Evolutionary conservation across 2,888 invertebrate genomes (phyloP).

Genomic region (Plebejus melissa): DNA sequence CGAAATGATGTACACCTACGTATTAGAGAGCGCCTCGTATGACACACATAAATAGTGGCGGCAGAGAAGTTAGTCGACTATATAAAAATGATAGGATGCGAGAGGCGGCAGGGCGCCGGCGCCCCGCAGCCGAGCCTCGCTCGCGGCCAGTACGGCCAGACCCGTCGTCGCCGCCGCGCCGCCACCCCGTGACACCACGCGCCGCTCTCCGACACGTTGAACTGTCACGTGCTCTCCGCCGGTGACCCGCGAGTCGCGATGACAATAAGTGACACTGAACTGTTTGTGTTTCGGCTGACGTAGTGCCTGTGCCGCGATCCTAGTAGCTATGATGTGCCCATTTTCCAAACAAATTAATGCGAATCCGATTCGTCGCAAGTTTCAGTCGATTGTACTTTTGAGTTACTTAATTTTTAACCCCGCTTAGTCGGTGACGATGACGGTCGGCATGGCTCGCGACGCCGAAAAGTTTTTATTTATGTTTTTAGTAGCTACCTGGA

Average conservation of each 20-base stretch:
- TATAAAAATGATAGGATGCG: constrained; percentile 74
- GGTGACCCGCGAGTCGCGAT: constrained; percentile 13
- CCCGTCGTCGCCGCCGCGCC: constrained; percentile 66
- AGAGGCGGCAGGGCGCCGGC: constrained; percentile 69
- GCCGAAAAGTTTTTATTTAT: constrained; percentile 58
- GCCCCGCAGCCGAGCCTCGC: constrained; percentile 60
- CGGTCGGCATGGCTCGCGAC: constrained; percentile 61
- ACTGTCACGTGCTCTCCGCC: constrained; percentile 33
- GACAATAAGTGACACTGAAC: constrained; percentile 50
- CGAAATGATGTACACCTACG: constrained; percentile 68
- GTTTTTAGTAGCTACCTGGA: constrained; percentile 59
- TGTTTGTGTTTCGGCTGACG: constrained; percentile 47
- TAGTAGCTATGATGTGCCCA: constrained; percentile 39
- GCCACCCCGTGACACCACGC: constrained; percentile 43
- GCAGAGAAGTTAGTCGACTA: constrained; percentile 77
- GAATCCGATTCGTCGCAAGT: constrained; percentile 48
- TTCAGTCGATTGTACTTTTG: constrained; percentile 51
- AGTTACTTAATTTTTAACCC: constrained; percentile 63
- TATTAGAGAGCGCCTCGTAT: constrained; percentile 72
- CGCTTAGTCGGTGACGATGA: constrained; percentile 48
- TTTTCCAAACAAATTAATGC: constrained; percentile 45
- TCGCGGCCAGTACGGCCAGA: constrained; percentile 57
- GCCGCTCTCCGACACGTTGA: constrained; percentile 37
- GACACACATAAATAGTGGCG: constrained; percentile 76
- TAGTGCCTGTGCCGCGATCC: constrained; percentile 34